Percentiles rank a stretch among this genome's conserved stretches.
phyloP scores from a whole-genome alignment of 2,888 invertebrate genomes.

The Dioctria linearis region DNA sequence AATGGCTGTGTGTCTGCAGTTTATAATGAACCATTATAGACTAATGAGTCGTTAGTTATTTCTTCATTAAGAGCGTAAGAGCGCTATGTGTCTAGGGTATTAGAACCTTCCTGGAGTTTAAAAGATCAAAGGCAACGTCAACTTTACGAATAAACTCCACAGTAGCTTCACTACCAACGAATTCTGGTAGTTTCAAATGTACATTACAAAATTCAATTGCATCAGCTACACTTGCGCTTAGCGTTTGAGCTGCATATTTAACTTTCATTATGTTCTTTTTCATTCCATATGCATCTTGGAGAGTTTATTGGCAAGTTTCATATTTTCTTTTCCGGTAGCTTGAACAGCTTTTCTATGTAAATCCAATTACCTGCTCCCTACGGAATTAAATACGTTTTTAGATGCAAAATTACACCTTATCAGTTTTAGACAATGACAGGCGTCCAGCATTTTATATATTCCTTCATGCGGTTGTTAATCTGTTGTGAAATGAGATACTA shows the following conservation, averaged over 20 bases:
- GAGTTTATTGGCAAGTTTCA: background rate
- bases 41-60: too few species aligned
- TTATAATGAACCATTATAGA: too few species aligned
- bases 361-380: background rate
- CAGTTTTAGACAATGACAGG: background rate
- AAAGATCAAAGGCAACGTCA: background rate
- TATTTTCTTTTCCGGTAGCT: background rate
- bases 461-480: background rate
- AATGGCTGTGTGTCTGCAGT: too few species aligned
- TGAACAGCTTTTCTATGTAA: too few species aligned
- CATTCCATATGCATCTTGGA: background rate
- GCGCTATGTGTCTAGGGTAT: too few species aligned
- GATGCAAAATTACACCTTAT: background rate
- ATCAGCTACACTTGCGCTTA: background rate
- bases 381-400: background rate
- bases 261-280: background rate
- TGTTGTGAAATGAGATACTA: too few species aligned
- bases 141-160: background rate
- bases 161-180: background rate
- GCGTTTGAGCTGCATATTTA: background rate
- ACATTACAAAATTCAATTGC: background rate
- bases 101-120: background rate
- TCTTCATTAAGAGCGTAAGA: too few species aligned
- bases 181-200: background rate
- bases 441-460: background rate